phyloP scores from a whole-genome alignment of 2,888 invertebrate genomes.

The Agonopterix subpropinquella region DNA sequence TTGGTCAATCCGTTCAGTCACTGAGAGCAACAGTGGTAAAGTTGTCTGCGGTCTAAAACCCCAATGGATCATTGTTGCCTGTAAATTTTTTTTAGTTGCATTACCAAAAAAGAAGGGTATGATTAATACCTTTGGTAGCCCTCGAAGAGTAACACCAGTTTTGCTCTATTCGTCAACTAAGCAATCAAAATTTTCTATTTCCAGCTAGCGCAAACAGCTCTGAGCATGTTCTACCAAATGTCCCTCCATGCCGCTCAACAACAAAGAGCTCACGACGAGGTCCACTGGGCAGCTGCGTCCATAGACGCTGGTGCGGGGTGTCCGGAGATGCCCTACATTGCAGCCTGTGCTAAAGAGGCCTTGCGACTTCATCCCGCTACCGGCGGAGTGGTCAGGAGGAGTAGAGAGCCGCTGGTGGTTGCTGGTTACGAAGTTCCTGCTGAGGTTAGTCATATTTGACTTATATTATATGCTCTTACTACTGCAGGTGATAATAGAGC shows the following conservation, averaged over 20 bases:
- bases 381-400: slow-evolving; percentile 57
- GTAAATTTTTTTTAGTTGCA: too few relatives aligned
- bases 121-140: too few relatives aligned
- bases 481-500: too few relatives aligned
- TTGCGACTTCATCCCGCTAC: slow-evolving; percentile 61
- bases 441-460: slow-evolving; percentile 52
- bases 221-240: slow-evolving; percentile 58
- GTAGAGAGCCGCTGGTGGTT: slow-evolving; percentile 36
- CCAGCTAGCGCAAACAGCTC: slow-evolving; percentile 60
- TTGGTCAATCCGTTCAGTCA: too few relatives aligned
- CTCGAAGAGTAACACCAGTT: too few relatives aligned
- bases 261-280: slow-evolving; percentile 59
- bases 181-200: neutral
- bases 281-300: slow-evolving; percentile 48
- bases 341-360: slow-evolving; percentile 48
- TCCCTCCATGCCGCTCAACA: slow-evolving; percentile 62
- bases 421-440: slow-evolving; percentile 59
- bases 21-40: too few relatives aligned
- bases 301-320: slow-evolving; percentile 36
- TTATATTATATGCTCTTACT: too few relatives aligned
- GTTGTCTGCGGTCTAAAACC: too few relatives aligned
- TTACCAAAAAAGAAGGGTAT: too few relatives aligned
- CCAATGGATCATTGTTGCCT: too few relatives aligned
- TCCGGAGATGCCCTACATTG: slow-evolving; percentile 41
- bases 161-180: too few relatives aligned